Percentiles rank a stretch among this genome's conserved stretches.
Evolutionary conservation across 1,140 invertebrate genomes (phyloP).

Genomic region (Cydia amplana): DNA sequence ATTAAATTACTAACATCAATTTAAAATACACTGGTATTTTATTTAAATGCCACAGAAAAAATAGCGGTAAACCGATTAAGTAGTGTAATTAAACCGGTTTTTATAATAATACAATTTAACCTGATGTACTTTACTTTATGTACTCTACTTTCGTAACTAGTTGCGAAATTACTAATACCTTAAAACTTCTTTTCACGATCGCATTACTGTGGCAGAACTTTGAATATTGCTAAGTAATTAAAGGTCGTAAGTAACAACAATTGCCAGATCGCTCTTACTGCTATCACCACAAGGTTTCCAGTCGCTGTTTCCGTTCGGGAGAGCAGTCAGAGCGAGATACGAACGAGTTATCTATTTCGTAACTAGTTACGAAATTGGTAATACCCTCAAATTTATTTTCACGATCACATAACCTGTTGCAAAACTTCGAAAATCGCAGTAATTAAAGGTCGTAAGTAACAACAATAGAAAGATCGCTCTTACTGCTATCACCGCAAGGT

Average conservation of each 20-base stretch:
- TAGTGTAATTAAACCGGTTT: not conserved
- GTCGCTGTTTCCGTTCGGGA: conserved; percentile 47
- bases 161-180: no score
- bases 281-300: not conserved
- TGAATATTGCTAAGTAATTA: not conserved
- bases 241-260: not conserved
- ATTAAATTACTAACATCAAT: not conserved
- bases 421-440: no score
- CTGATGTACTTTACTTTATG: not conserved
- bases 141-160: not conserved
- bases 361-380: no score
- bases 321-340: conserved; percentile 43
- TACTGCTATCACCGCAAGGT: not conserved
- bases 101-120: conserved; percentile 1
- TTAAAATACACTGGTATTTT: not conserved
- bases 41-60: not conserved
- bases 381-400: no score
- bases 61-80: not conserved
- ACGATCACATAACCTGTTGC: no score
- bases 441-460: not conserved
- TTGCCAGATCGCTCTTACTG: not conserved
- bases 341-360: conserved; percentile 29
- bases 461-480: not conserved
- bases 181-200: no score
- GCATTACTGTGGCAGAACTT: no score